phyloP scores from a whole-genome alignment of 1,140 invertebrate species.

The Antheraea mylitta region DNA sequence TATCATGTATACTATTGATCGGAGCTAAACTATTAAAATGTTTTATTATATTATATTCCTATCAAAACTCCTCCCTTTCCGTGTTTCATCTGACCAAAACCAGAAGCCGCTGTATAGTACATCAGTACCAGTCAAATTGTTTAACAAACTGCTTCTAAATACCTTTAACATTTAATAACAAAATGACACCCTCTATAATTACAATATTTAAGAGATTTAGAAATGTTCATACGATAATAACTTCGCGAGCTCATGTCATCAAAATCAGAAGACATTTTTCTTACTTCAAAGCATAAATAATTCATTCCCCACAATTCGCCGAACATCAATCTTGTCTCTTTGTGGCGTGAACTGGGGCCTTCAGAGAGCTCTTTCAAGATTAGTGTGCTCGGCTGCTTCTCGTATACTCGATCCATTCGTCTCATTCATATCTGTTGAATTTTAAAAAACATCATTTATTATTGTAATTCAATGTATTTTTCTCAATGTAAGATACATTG shows the following conservation, averaged over 20 bases:
- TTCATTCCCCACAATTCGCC: slow-evolving; percentile 1
- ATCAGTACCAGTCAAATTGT: no score
- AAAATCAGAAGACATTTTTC: not conserved
- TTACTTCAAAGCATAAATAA: slow-evolving; percentile 3
- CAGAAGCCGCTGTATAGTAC: no score
- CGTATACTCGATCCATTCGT: not conserved
- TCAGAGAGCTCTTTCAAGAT: slow-evolving; percentile 4
- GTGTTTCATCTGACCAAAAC: no score
- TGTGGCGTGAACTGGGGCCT: slow-evolving; percentile 2
- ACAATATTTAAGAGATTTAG: not conserved
- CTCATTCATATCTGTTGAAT: slow-evolving; percentile 4
- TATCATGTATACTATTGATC: not conserved
- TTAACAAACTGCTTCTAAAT: no score
- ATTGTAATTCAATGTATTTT: not conserved
- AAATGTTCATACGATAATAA: not conserved
- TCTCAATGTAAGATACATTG: not conserved
- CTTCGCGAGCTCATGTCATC: not conserved
- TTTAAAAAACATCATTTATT: slow-evolving; percentile 2
- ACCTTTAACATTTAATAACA: no score
- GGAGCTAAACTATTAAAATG: not conserved
- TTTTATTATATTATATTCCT: not conserved
- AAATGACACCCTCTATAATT: not conserved
- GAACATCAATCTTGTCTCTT: slow-evolving; percentile 4
- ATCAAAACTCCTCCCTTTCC: no score
- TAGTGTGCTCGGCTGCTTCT: not conserved